Evolutionary conservation across 2,113 vertebrate species (phyloP).

Genomic region (Coracopsis vasa): DNA sequence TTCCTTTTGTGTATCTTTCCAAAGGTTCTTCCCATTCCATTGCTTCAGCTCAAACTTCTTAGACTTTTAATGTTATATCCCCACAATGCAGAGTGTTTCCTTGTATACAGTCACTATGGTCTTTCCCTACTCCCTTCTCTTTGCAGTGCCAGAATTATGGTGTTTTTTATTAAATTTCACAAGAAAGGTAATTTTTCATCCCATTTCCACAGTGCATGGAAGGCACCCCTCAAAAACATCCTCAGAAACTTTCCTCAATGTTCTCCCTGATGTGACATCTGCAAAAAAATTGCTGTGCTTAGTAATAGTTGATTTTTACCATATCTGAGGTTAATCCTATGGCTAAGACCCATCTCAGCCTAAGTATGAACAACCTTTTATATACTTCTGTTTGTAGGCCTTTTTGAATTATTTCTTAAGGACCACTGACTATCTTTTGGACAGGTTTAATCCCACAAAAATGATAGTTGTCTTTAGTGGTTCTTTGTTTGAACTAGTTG

Average conservation of each 20-base stretch:
- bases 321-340: background rate
- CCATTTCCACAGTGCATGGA: background rate
- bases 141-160: background rate
- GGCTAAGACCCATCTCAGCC: fast-evolving
- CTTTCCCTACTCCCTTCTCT: background rate
- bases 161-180: background rate
- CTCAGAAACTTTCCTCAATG: background rate
- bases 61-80: background rate
- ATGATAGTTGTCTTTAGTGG: background rate
- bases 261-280: background rate
- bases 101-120: background rate
- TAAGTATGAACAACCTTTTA: background rate
- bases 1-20: background rate
- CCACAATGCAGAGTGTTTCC: background rate
- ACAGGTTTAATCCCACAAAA: background rate
- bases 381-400: background rate
- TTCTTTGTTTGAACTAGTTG: background rate
- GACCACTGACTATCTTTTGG: background rate
- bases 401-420: background rate
- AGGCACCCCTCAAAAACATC: background rate
- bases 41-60: background rate
- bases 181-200: background rate
- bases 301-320: background rate
- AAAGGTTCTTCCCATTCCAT: background rate
- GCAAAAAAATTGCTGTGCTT: background rate